These are phyloP conservation scores for Cyphomyrus discorhynchus DNA, from an alignment of 2,113 vertebrate species.

Conservation along the genomic window DNA sequence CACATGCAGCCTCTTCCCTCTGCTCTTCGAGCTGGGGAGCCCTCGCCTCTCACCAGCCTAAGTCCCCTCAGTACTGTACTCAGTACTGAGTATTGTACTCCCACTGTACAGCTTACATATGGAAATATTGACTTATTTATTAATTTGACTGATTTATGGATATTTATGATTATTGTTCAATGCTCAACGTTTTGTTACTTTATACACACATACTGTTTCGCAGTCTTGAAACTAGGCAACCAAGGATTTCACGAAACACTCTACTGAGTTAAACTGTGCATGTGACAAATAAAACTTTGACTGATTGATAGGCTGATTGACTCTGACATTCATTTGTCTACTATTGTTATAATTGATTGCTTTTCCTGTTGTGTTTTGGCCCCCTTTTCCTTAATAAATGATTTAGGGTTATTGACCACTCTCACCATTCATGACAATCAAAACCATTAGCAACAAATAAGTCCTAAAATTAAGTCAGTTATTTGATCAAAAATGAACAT, in stretches of 20 bases:
- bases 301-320: neutral
- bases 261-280: neutral
- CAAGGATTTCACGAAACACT: neutral
- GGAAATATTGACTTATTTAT: neutral
- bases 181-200: neutral
- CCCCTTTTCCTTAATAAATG: neutral
- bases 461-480: too few species aligned
- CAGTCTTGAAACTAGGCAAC: neutral
- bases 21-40: neutral
- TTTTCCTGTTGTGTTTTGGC: neutral
- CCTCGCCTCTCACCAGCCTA: neutral
- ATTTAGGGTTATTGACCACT: neutral
- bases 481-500: too few species aligned
- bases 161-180: neutral
- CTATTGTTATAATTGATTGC: neutral
- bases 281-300: neutral
- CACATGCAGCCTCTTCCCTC: neutral
- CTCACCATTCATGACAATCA: neutral
- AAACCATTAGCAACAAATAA: neutral
- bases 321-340: neutral
- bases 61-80: neutral
- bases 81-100: neutral
- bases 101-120: neutral
- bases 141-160: neutral
- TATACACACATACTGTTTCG: neutral